phyloP scores from a whole-genome alignment of 2,888 invertebrate species.

The Drosophila infuscata region DNA sequence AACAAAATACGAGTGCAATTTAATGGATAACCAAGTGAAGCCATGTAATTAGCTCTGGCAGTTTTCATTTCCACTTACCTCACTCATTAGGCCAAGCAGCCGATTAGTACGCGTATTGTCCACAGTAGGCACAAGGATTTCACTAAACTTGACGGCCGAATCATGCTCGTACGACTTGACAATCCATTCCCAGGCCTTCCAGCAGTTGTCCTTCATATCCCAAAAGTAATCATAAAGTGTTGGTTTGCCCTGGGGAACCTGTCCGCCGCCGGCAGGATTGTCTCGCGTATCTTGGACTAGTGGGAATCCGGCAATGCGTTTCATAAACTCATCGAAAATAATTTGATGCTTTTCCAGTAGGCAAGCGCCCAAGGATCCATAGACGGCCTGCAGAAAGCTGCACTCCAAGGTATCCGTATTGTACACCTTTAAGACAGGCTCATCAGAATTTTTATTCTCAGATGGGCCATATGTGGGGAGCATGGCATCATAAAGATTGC shows the following conservation, averaged over 20 bases:
- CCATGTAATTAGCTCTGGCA: background rate
- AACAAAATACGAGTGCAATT: constrained; percentile 1
- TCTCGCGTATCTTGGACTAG: constrained; percentile 88
- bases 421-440: constrained; percentile 85
- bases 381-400: constrained; percentile 90
- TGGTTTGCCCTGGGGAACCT: constrained; percentile 90
- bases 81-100: constrained; percentile 91
- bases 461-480: constrained; percentile 85
- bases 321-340: constrained; percentile 92
- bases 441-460: constrained; percentile 79
- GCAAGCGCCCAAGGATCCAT: constrained; percentile 94
- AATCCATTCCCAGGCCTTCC: constrained; percentile 94
- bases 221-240: constrained; percentile 94
- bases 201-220: constrained; percentile 88
- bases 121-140: constrained; percentile 95
- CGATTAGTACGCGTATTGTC: constrained; percentile 94
- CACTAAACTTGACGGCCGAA: constrained; percentile 89
- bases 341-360: constrained; percentile 89
- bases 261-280: constrained; percentile 89
- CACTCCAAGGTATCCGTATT: constrained; percentile 89
- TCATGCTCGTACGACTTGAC: constrained; percentile 92
- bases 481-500: constrained; percentile 92
- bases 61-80: constrained; percentile 85
- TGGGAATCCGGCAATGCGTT: constrained; percentile 88
- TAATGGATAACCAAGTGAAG: background rate